Percentiles rank a stretch among this genome's conserved stretches.
Evolutionary conservation across 2,797 vertebrate species (phyloP).

Genomic region (Paguma larvata): DNA sequence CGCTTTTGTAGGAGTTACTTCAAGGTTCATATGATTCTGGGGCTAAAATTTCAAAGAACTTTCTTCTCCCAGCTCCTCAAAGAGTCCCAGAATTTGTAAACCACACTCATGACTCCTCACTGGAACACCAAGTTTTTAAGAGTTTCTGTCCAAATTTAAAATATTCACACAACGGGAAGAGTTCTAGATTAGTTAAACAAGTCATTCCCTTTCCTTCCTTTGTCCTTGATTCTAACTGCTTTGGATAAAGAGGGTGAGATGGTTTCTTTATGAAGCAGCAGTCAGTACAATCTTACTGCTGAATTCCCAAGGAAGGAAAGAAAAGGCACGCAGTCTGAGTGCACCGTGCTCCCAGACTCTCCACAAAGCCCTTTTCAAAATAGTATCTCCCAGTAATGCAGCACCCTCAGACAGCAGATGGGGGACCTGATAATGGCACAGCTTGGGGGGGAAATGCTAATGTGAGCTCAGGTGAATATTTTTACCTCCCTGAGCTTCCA

Average conservation of each 20-base stretch:
- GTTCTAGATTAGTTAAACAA: background rate
- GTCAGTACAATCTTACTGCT: background rate
- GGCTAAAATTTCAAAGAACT: background rate
- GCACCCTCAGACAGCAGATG: background rate
- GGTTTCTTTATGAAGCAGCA: background rate
- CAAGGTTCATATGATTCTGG: background rate
- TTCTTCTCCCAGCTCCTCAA: background rate
- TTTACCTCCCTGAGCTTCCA: background rate
- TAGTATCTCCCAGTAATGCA: background rate
- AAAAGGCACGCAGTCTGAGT: background rate
- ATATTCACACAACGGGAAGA: background rate
- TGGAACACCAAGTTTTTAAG: background rate
- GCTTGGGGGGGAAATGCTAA: background rate
- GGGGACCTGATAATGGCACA: background rate
- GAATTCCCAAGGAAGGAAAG: background rate
- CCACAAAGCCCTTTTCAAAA: background rate
- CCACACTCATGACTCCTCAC: background rate
- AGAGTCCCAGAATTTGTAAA: background rate
- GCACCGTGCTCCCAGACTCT: background rate
- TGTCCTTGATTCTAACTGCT: background rate
- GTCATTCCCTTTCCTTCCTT: background rate
- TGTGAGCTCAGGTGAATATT: background rate
- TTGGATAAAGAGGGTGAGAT: background rate
- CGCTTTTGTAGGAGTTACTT: background rate
- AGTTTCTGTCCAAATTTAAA: conserved; percentile 4